Percentiles rank a stretch among this genome's conserved stretches.
phyloP scores from a whole-genome alignment of 2,113 vertebrate genomes.

The Carettochelys insculpta region DNA sequence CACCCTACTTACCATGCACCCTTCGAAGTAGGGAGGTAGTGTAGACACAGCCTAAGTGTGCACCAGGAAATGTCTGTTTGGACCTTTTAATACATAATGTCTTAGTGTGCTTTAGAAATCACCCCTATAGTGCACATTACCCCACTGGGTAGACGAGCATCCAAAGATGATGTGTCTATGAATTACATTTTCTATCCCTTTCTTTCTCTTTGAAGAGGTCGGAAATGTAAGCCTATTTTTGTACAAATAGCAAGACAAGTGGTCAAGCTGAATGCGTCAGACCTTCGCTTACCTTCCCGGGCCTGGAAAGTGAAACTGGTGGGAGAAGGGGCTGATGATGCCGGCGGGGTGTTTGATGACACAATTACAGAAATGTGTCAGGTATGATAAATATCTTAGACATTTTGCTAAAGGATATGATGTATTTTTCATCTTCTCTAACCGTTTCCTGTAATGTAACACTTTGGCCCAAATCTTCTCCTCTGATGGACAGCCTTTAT shows the following conservation, averaged over 20 bases:
- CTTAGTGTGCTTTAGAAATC: neutral
- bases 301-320: constrained; percentile 89
- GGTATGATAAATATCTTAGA: constrained; percentile 57
- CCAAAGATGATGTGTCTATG: neutral
- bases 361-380: constrained; percentile 91
- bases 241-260: constrained; percentile 88
- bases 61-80: neutral
- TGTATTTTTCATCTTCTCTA: neutral
- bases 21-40: no score
- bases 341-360: constrained; percentile 89
- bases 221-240: constrained; percentile 89
- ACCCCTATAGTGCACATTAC: neutral
- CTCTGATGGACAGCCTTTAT: neutral
- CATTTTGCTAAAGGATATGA: neutral
- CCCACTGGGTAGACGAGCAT: rapidly evolving
- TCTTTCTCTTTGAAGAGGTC: constrained; percentile 69
- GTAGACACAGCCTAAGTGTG: no score
- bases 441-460: no score
- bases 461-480: neutral
- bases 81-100: neutral
- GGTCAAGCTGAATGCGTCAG: constrained; percentile 87
- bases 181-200: neutral
- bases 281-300: constrained; percentile 85
- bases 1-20: no score
- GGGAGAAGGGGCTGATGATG: constrained; percentile 87